These are phyloP conservation scores for Agrypnia vestita DNA, from an alignment of 1,140 invertebrate species.

Conservation along the genomic window DNA sequence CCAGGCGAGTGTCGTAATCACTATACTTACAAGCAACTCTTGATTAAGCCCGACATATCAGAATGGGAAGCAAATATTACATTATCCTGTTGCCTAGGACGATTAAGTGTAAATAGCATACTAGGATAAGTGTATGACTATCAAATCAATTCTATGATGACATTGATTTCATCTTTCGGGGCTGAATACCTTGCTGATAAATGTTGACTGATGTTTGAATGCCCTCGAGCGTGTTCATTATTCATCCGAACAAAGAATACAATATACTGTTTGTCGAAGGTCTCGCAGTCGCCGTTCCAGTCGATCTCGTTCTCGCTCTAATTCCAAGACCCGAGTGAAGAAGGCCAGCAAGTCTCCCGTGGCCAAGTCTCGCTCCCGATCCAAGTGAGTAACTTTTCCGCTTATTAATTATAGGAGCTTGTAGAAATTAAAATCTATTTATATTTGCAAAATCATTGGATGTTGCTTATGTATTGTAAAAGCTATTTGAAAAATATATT, in stretches of 20 bases:
- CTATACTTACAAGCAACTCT: too few relatives aligned
- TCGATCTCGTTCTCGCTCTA: conserved; percentile 81
- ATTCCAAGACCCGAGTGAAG: conserved; percentile 80
- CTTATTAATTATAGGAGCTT: neutral
- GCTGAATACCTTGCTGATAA: conserved; percentile 70
- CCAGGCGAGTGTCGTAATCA: too few relatives aligned
- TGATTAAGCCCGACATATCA: too few relatives aligned
- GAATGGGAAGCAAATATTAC: too few relatives aligned
- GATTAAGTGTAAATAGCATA: too few relatives aligned
- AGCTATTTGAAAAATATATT: too few relatives aligned
- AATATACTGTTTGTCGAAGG: conserved; percentile 65
- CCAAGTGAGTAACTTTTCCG: conserved; percentile 67
- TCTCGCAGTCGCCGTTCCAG: conserved; percentile 76
- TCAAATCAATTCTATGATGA: conserved; percentile 64
- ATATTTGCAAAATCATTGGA: conserved; percentile 36
- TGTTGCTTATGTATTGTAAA: too few relatives aligned
- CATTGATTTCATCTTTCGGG: conserved; percentile 72
- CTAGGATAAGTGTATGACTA: too few relatives aligned
- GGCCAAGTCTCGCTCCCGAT: conserved; percentile 77
- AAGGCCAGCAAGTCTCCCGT: conserved; percentile 82
- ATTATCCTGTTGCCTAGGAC: too few relatives aligned
- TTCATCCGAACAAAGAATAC: conserved; percentile 19
- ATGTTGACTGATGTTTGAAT: conserved; percentile 62
- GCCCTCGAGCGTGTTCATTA: neutral
- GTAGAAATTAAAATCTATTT: conserved; percentile 31